These are phyloP conservation scores for Andrena cerasifolii DNA, from an alignment of 1,140 invertebrate species.

Conservation along the genomic window DNA sequence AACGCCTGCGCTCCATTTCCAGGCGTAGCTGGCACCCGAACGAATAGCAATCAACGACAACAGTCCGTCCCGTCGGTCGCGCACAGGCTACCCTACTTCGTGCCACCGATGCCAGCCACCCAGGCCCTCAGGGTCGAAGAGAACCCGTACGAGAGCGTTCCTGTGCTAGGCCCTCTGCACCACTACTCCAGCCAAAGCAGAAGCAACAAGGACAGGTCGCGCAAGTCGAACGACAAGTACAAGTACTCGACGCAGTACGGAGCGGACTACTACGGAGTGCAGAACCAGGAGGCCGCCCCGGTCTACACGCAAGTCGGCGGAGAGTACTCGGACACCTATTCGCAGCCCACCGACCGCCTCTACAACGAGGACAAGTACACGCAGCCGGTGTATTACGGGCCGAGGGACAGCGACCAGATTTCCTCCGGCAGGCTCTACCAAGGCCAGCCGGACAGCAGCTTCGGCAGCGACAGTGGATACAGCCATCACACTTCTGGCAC, in stretches of 20 bases:
- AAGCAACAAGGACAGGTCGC: slow-evolving; percentile 67
- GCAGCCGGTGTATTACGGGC: slow-evolving; percentile 70
- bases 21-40: slow-evolving; percentile 77
- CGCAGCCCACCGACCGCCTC: slow-evolving; percentile 67
- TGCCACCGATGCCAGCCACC: slow-evolving; percentile 79
- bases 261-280: slow-evolving; percentile 72
- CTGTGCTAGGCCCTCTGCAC: slow-evolving; percentile 82
- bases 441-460: slow-evolving; percentile 83
- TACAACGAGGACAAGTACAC: slow-evolving; percentile 75
- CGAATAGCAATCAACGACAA: slow-evolving; percentile 72
- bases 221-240: slow-evolving; percentile 60
- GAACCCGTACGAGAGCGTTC: slow-evolving; percentile 84
- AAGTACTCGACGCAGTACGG: slow-evolving; percentile 68
- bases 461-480: slow-evolving; percentile 87
- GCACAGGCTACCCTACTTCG: slow-evolving; percentile 82
- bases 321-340: slow-evolving; percentile 63
- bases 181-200: slow-evolving; percentile 73
- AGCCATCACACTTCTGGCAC: slow-evolving; percentile 86
- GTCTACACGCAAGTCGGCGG: slow-evolving; percentile 69
- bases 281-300: slow-evolving; percentile 64
- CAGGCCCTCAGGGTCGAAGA: slow-evolving; percentile 71
- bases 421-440: slow-evolving; percentile 73
- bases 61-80: slow-evolving; percentile 78
- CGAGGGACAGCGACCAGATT: slow-evolving; percentile 54
- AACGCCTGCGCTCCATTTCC: slow-evolving; percentile 18